A percentile compares a stretch with the other conserved stretches of the same genome.
Evolutionary conservation across 2,113 vertebrate genomes (phyloP).

Genomic region (Proteles cristata): DNA sequence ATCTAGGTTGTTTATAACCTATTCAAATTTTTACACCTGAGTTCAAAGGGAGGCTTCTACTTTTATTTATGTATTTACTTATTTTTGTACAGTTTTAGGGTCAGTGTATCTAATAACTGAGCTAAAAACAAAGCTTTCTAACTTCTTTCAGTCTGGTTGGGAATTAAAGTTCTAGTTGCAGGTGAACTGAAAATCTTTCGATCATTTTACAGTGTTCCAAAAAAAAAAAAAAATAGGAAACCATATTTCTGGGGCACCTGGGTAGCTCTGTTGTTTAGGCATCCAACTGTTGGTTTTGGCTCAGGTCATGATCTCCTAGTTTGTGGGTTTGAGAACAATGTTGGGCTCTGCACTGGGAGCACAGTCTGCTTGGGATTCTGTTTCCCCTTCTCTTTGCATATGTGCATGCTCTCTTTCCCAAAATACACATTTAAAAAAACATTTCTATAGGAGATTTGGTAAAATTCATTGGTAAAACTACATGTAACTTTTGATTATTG

Average conservation of each 20-base stretch:
- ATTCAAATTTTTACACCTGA: neutral
- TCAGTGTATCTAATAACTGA: neutral
- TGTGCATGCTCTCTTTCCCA: too few species aligned
- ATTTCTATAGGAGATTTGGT: neutral
- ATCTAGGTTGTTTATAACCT: neutral
- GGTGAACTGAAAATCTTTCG: neutral
- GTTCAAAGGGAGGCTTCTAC: neutral
- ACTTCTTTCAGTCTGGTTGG: neutral
- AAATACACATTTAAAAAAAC: too few species aligned
- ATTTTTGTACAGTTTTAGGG: neutral
- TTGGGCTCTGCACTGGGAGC: too few species aligned
- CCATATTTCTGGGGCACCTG: neutral
- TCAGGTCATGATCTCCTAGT: too few species aligned
- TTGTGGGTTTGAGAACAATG: too few species aligned
- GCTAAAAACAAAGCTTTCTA: neutral
- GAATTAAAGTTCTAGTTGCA: neutral
- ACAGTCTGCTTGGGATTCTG: too few species aligned
- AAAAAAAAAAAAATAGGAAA: neutral
- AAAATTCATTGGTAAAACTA: neutral
- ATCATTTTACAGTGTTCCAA: neutral
- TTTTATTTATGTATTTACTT: too few species aligned
- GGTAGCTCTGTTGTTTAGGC: too few species aligned
- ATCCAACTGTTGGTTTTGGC: too few species aligned
- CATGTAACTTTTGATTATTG: neutral
- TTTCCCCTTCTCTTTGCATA: neutral